Conservation (phyloP, 2,888 invertebrate genomes). For the Lithodes maja region DNA sequence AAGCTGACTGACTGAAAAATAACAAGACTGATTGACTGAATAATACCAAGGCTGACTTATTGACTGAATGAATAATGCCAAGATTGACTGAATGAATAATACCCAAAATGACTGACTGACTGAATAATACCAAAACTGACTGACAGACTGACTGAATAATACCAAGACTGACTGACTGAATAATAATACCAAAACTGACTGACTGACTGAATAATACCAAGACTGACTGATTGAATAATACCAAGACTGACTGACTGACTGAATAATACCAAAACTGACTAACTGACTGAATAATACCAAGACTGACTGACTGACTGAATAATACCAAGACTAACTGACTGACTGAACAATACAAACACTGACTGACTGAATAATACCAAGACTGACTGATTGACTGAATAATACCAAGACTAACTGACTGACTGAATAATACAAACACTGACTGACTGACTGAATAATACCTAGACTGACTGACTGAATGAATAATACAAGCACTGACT, state of each 20-base stretch:
- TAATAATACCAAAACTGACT: background rate
- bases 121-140: background rate
- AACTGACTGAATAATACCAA: background rate
- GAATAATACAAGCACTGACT: background rate
- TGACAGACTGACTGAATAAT: slow-evolving; percentile 7
- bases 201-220: slow-evolving; percentile 1
- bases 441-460: slow-evolving; percentile 8
- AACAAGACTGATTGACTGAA: too few species aligned
- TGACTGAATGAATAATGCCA: too few species aligned
- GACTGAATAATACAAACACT: background rate
- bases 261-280: background rate
- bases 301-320: background rate
- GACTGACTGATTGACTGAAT: background rate
- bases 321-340: background rate
- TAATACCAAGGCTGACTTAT: too few species aligned
- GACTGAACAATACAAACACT: slow-evolving; percentile 1
- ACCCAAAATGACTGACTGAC: background rate
- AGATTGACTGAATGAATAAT: too few species aligned
- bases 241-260: background rate
- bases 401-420: background rate
- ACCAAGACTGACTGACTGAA: background rate
- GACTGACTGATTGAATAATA: slow-evolving; percentile 3
- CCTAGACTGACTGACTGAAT: background rate
- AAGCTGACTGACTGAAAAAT: too few species aligned
- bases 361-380: background rate